These are phyloP conservation scores for Drosophila meridiana DNA, from an alignment of 2,888 invertebrate genomes.

Conservation along the genomic window DNA sequence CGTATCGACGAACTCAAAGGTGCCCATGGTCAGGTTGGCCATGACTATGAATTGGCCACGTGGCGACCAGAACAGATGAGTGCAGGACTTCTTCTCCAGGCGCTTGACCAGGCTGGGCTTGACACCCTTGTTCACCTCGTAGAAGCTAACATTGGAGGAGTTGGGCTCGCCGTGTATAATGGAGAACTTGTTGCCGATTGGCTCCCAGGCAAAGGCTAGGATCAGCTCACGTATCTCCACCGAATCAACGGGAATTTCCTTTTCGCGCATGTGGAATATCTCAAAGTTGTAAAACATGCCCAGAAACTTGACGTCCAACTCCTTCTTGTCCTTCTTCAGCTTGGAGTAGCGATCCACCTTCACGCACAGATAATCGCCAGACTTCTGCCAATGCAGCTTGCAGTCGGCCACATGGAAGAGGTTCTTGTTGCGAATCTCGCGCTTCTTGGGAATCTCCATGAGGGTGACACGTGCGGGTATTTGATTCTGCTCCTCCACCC, in stretches of 20 bases:
- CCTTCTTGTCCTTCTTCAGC: conserved; percentile 96
- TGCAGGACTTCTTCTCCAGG: conserved; percentile 94
- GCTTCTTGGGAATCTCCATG: conserved; percentile 95
- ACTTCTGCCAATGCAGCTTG: conserved; percentile 99
- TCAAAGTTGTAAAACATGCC: conserved; percentile 99
- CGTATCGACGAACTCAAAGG: conserved; percentile 97
- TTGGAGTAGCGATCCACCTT: conserved; percentile 95
- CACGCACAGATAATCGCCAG: conserved; percentile 98
- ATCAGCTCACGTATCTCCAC: conserved; percentile 97
- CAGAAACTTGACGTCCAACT: conserved; percentile 95
- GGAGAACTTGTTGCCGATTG: conserved; percentile 97
- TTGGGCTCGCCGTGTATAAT: conserved; percentile 96
- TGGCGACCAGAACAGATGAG: conserved; percentile 98
- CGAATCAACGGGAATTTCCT: conserved; percentile 98
- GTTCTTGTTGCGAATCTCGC: conserved; percentile 96
- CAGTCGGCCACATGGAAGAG: conserved; percentile 99
- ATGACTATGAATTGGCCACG: conserved; percentile 97
- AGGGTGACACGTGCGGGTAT: conserved; percentile 98
- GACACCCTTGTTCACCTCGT: conserved; percentile 95
- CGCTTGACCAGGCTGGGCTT: conserved; percentile 95
- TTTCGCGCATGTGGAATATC: conserved; percentile 99
- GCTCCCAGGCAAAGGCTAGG: conserved; percentile 99
- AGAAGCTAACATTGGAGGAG: conserved; percentile 94
- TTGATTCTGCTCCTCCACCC: conserved; percentile 99
- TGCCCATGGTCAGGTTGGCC: conserved; percentile 95